Conservation (phyloP, 1,140 invertebrate genomes). For the Semibalanus balanoides region DNA sequence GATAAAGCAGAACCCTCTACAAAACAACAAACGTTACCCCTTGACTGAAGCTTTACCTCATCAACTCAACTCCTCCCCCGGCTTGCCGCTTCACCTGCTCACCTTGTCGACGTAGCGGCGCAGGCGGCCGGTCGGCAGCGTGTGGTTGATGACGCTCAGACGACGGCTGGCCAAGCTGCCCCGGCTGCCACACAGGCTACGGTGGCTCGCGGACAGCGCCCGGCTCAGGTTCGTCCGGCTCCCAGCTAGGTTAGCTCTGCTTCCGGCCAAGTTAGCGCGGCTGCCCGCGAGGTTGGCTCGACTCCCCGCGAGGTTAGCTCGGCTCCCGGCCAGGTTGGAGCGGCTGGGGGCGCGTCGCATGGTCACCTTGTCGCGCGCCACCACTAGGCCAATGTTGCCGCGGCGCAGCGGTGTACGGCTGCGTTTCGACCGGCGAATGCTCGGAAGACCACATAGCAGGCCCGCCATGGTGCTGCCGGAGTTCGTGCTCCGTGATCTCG, state of each 20-base stretch:
- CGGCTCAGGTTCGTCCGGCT: not conserved
- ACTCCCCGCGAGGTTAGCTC: not conserved
- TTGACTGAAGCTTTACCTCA: no score
- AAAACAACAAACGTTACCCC: no score
- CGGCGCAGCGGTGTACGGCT: not conserved
- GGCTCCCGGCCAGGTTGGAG: not conserved
- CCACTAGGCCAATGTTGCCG: not conserved
- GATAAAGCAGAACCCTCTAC: no score
- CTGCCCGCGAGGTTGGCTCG: no score
- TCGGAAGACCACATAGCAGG: not conserved
- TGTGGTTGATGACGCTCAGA: not conserved
- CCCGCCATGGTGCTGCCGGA: not conserved
- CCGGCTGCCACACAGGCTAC: not conserved
- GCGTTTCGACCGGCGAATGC: not conserved
- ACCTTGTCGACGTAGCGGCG: not conserved
- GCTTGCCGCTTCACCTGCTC: not conserved
- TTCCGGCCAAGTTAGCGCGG: no score
- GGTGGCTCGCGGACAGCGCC: not conserved
- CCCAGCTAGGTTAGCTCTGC: no score
- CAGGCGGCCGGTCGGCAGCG: not conserved
- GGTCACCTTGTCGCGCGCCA: not conserved
- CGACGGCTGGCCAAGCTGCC: not conserved
- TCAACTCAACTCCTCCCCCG: no score
- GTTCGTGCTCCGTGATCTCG: no score
- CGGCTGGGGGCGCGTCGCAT: not conserved